Conservation (phyloP, 2,888 invertebrate genomes). For the Alviniconcha strummeri region DNA sequence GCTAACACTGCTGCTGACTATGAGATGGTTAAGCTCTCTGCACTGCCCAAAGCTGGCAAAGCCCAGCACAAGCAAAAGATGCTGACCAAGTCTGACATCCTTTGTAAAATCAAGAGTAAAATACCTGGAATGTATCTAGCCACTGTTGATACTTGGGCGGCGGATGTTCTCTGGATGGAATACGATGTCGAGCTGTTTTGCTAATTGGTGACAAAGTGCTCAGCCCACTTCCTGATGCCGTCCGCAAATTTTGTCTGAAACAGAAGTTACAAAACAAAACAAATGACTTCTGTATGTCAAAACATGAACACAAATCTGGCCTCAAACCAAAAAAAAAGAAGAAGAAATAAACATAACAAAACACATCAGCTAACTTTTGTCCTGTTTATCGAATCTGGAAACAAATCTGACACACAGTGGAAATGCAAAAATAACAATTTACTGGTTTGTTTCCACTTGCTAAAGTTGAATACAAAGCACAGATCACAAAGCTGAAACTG, state of each 20-base stretch:
- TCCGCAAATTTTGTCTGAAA: constrained; percentile 13
- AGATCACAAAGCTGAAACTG: neutral
- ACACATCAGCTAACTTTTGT: neutral
- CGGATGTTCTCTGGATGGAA: constrained; percentile 86
- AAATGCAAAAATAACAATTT: neutral
- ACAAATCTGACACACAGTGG: neutral
- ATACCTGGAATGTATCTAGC: constrained; percentile 83
- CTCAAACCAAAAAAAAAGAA: neutral
- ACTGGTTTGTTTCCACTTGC: neutral
- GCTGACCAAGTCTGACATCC: too few species aligned
- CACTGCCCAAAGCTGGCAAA: too few species aligned
- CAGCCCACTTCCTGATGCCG: neutral
- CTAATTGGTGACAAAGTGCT: neutral
- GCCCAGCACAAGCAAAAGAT: too few species aligned
- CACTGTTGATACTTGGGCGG: constrained; percentile 85
- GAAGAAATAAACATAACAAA: neutral
- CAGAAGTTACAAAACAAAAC: neutral
- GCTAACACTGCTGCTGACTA: too few species aligned
- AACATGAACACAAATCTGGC: too few species aligned
- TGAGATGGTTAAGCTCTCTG: too few species aligned
- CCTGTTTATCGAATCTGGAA: neutral
- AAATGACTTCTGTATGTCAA: neutral
- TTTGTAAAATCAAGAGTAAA: too few species aligned
- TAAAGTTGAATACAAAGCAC: neutral
- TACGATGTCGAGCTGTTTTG: constrained; percentile 52